A percentile compares a stretch with the other conserved stretches of the same genome.
These are phyloP conservation scores for Anguilla japonica DNA, from an alignment of 2,113 vertebrate genomes.

Conservation along the genomic window DNA sequence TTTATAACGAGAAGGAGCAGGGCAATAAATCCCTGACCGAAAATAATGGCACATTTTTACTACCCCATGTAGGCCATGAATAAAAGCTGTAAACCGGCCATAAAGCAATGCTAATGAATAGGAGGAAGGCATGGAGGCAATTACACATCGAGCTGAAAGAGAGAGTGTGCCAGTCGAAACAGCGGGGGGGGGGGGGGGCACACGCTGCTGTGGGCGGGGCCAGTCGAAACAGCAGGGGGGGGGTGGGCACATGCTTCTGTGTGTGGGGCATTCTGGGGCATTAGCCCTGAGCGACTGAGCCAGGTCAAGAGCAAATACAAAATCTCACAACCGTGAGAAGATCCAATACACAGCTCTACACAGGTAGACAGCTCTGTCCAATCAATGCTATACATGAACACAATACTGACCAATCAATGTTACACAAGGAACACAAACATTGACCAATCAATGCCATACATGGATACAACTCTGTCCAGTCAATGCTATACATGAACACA, in stretches of 20 bases:
- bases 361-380: no score
- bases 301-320: no score
- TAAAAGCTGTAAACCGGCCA: not conserved
- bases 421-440: no score
- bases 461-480: no score
- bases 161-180: not conserved
- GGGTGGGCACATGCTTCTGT: not conserved
- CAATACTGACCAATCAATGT: no score
- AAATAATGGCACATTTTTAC: conserved; percentile 15
- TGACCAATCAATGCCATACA: no score
- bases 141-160: not conserved
- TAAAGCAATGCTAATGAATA: not conserved
- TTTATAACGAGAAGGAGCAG: conserved; percentile 30
- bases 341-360: no score
- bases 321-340: no score
- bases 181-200: not conserved
- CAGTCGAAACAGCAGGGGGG: not conserved
- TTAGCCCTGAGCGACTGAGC: no score
- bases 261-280: not conserved
- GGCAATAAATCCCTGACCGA: conserved; percentile 34
- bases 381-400: no score
- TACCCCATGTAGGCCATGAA: not conserved
- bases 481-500: no score
- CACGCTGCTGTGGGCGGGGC: not conserved
- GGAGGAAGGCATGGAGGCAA: not conserved